Base-by-base conservation (phyloP, 2,888 invertebrate species). In the Branchellion lobata region DNA sequence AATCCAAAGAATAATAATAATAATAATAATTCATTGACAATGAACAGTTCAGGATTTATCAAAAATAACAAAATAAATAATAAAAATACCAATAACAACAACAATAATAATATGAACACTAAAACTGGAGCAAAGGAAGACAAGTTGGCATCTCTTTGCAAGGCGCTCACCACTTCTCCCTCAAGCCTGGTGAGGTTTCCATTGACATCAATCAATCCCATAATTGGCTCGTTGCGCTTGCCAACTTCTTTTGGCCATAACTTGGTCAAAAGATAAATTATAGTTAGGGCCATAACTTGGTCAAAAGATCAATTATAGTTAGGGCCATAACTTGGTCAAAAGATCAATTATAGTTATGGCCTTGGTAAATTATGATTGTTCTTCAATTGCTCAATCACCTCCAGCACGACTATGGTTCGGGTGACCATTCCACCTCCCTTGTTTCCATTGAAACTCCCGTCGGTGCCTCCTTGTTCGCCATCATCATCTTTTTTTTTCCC, bases 21-120 rank as follows among this genome's bases (percentile, higher is more conserved):
- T 65, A 65, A 27, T 21, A 5, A 65, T 65, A 65, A 27, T n/a
- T n/a, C n/a, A n/a, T n/a, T n/a, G n/a, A n/a, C n/a, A 27, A 29
- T 5, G n/a, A 29, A 65, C 5, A 65, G 8, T 65, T n/a, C 8
- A 27, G n/a, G 29, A 5, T 65, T 11, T 65, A 65, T 21, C n/a
- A n/a, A 11, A 65, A 65, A 69, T 69, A 69, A 34, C 14, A 34
- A 69, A 34, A 69, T 8, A 8, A 34, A 31, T 69, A 34, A 69
- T 34, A 34, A n/a, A 3, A 18, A 27, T 69, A 31, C 3, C 29
- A 69, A 27, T 69, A 69, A 29, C 31, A 69, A 69, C 31, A 69
- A 69, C 65, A 65, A 65, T n/a, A 65, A 65, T 65, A 65, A 65
- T 65, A 65, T 14, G 5, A 65, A 65, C 8, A n/a, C 8, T 65